A percentile compares a stretch with the other conserved stretches of the same genome.
These are phyloP conservation scores for Trematocara macrostoma DNA, from an alignment of 2,113 vertebrate species.

Conservation along the genomic window DNA sequence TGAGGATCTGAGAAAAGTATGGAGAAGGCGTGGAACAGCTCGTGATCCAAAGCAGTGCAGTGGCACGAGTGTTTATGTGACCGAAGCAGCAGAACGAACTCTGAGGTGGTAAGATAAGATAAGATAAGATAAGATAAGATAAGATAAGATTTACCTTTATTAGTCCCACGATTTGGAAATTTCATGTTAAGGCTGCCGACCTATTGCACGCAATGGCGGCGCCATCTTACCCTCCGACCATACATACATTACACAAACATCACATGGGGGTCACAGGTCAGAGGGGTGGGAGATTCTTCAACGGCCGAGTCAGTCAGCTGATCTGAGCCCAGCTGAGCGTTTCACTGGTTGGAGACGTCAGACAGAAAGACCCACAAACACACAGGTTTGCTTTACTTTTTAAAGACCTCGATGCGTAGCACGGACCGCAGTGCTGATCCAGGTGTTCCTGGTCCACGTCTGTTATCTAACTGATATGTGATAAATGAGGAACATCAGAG, in stretches of 20 bases:
- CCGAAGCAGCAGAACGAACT: no score
- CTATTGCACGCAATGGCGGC: neutral
- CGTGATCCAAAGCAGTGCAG: no score
- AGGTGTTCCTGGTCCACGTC: neutral
- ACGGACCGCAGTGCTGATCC: neutral
- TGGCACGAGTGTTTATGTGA: no score
- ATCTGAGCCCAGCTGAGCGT: neutral
- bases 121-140: no score
- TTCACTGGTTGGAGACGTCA: no score
- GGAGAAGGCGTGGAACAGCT: no score
- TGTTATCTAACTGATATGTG: neutral
- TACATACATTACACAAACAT: neutral
- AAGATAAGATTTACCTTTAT: neutral
- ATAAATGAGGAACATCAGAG: neutral
- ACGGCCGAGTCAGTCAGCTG: neutral
- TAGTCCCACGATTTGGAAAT: neutral
- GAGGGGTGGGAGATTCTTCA: neutral
- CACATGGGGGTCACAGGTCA: neutral
- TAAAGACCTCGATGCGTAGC: neutral
- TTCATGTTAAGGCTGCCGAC: neutral
- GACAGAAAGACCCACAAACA: neutral
- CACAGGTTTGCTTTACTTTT: neutral
- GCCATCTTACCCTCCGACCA: neutral
- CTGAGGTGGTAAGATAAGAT: no score
- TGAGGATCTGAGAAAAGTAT: no score